These are phyloP conservation scores for Channa maculata DNA, from an alignment of 2,113 vertebrate species.

Conservation along the genomic window DNA sequence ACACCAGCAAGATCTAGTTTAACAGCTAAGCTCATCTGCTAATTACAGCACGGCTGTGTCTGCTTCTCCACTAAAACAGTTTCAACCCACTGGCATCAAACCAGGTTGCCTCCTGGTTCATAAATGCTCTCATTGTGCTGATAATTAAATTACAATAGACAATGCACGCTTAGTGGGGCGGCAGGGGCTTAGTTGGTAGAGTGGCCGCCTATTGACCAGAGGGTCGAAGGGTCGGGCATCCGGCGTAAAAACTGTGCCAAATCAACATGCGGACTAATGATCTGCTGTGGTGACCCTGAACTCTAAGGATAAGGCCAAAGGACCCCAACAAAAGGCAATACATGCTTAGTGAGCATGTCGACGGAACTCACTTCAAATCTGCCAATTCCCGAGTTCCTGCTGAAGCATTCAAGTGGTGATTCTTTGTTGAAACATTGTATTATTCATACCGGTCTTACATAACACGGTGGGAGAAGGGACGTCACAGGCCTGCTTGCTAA, in stretches of 20 bases:
- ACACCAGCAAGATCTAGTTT: slow-evolving; percentile 21
- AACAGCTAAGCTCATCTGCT: slow-evolving; percentile 18
- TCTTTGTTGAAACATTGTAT: slow-evolving; percentile 50
- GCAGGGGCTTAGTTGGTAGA: no score
- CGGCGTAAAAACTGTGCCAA: no score
- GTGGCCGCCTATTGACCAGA: no score
- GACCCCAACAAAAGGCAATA: slow-evolving; percentile 12
- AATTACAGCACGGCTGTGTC: slow-evolving; percentile 52
- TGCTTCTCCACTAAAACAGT: slow-evolving; percentile 40
- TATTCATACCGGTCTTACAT: slow-evolving; percentile 71
- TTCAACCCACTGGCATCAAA: slow-evolving; percentile 33
- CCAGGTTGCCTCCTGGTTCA: slow-evolving; percentile 4
- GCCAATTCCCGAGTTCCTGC: slow-evolving; percentile 7
- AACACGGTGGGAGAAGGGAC: slow-evolving; percentile 54
- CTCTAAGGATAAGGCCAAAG: no score
- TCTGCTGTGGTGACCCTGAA: no score
- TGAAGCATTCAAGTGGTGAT: slow-evolving; percentile 7
- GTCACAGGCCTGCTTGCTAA: slow-evolving; percentile 48
- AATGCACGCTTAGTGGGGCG: slow-evolving; percentile 28
- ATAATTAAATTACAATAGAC: slow-evolving; percentile 57
- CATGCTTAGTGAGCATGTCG: slow-evolving; percentile 29
- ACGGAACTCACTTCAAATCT: background rate
- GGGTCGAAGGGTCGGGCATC: no score
- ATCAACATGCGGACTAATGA: no score
- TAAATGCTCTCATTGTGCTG: slow-evolving; percentile 37